Evolutionary conservation across 2,113 vertebrate genomes (phyloP).

Genomic region (Pandion haliaetus): DNA sequence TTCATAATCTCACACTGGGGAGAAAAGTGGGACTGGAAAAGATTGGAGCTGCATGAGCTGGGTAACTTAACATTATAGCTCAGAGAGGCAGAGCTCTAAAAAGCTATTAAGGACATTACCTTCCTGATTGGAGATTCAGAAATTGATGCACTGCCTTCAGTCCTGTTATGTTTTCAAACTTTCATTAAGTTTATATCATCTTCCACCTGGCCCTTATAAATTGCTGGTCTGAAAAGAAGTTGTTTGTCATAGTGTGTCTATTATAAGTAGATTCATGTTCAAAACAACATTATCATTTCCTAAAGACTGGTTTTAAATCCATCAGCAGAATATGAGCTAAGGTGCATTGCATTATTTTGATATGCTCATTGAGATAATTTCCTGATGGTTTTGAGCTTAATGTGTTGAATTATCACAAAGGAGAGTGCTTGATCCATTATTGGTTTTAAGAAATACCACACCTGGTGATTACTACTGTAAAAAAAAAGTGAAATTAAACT

Average conservation of each 20-base stretch:
- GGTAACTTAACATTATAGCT: conserved; percentile 42
- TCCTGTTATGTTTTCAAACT: conserved; percentile 68
- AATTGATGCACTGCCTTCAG: conserved; percentile 66
- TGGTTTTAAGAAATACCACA: conserved; percentile 27
- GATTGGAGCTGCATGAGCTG: neutral
- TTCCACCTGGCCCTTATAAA: conserved; percentile 65
- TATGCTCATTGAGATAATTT: conserved; percentile 41
- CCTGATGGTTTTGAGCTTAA: conserved; percentile 50
- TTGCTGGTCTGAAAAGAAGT: conserved; percentile 52
- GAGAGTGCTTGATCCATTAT: neutral
- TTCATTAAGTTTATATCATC: conserved; percentile 70
- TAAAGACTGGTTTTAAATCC: conserved; percentile 65
- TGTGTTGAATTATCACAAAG: conserved; percentile 53
- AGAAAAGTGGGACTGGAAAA: conserved; percentile 29
- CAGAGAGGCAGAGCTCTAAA: conserved; percentile 30
- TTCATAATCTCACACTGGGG: conserved; percentile 57
- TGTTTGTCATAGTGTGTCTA: conserved; percentile 37
- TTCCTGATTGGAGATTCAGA: conserved; percentile 57
- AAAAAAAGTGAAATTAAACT: conserved; percentile 7
- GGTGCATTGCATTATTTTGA: conserved; percentile 48
- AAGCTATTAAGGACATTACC: conserved; percentile 45
- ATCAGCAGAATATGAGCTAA: conserved; percentile 35
- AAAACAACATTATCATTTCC: conserved; percentile 63
- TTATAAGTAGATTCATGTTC: conserved; percentile 70
- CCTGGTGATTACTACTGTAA: neutral